A percentile compares a stretch with the other conserved stretches of the same genome.
phyloP scores from a whole-genome alignment of 2,113 vertebrate genomes.

The Anarrhichthys ocellatus region DNA sequence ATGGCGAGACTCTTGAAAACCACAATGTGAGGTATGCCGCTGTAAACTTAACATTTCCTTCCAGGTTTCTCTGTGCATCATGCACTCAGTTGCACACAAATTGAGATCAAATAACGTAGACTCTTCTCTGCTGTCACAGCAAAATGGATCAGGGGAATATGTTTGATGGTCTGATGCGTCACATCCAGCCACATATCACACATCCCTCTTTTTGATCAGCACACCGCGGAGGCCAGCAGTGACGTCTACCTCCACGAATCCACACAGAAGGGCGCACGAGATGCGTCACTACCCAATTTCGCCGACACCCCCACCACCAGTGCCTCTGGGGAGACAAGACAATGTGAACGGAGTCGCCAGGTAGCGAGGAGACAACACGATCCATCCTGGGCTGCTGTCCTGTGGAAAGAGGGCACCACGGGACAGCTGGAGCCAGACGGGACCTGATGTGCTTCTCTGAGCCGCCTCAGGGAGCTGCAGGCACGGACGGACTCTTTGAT shows the following conservation, averaged over 20 bases:
- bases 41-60: background rate
- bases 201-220: constrained; percentile 11
- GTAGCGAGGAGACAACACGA: constrained; percentile 18
- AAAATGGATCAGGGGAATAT: background rate
- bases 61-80: background rate
- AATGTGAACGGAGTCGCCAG: constrained; percentile 37
- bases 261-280: constrained; percentile 36
- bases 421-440: constrained; percentile 55
- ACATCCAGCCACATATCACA: background rate
- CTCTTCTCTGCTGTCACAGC: background rate
- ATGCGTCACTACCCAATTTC: constrained; percentile 50
- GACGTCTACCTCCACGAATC: constrained; percentile 8
- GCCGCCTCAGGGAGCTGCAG: constrained; percentile 41
- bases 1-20: background rate
- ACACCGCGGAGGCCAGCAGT: background rate
- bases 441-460: constrained; percentile 46
- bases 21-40: background rate
- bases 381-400: constrained; percentile 37
- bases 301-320: background rate
- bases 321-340: constrained; percentile 43
- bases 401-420: constrained; percentile 40
- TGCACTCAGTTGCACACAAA: background rate
- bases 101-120: background rate
- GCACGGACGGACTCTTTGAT: constrained; percentile 5
- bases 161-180: background rate